These are phyloP conservation scores for Danio kyathit DNA, from an alignment of 2,797 vertebrate species.

Conservation along the genomic window DNA sequence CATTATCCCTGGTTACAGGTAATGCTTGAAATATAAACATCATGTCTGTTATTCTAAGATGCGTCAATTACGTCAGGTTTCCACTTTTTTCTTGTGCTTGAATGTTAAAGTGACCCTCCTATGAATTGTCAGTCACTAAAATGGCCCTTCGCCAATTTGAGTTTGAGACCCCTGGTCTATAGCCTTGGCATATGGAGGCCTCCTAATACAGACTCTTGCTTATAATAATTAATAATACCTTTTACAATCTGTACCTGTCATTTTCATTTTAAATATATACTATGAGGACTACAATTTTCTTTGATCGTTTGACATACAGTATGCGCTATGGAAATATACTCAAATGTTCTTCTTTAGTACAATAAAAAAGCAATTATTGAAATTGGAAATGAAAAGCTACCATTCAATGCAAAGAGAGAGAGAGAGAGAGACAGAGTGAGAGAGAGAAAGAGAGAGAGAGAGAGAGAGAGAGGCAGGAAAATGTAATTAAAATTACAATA, in stretches of 20 bases:
- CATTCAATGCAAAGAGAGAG: conserved; percentile 1
- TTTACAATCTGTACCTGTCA: too few relatives aligned
- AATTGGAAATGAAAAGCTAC: not conserved
- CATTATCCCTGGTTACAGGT: too few relatives aligned
- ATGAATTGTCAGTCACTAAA: too few relatives aligned
- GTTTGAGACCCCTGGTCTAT: too few relatives aligned
- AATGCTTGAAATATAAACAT: too few relatives aligned
- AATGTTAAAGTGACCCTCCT: too few relatives aligned
- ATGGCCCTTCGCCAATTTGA: too few relatives aligned
- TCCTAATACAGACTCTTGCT: conserved; percentile 8
- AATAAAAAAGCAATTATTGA: not conserved
- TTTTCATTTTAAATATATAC: conserved; percentile 20
- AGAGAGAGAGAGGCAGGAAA: not conserved
- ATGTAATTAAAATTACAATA: not conserved
- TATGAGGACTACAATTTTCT: conserved; percentile 1
- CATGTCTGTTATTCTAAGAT: too few relatives aligned
- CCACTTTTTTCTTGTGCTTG: too few relatives aligned
- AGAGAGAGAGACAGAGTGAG: too few relatives aligned
- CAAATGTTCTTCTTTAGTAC: not conserved
- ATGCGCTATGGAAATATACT: not conserved
- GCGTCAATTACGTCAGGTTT: too few relatives aligned
- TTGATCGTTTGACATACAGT: conserved; percentile 1
- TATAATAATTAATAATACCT: not conserved
- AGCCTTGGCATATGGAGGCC: not conserved
- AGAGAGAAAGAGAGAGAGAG: not conserved